These are phyloP conservation scores for Chironomus tentans DNA, from an alignment of 2,888 invertebrate genomes.

Conservation along the genomic window DNA sequence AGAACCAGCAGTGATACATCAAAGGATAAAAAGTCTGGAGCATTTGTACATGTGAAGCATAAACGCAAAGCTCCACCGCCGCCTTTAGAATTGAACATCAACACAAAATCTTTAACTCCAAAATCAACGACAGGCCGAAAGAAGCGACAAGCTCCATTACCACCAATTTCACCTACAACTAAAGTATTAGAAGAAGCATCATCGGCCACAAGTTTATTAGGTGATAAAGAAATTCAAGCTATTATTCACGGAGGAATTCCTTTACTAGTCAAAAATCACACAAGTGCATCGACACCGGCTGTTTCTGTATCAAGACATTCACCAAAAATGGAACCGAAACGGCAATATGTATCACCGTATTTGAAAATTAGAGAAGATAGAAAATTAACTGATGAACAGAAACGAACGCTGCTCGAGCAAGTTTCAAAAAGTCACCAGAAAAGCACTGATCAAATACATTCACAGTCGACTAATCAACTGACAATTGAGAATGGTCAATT, in stretches of 20 bases:
- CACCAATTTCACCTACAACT: constrained; percentile 31
- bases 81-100: constrained; percentile 28
- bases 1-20: constrained; percentile 55
- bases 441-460: constrained; percentile 15
- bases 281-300: not conserved
- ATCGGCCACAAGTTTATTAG: constrained; percentile 28
- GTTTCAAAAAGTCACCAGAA: constrained; percentile 30
- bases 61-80: constrained; percentile 66
- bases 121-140: constrained; percentile 34
- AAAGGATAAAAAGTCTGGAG: constrained; percentile 49
- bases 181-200: not conserved
- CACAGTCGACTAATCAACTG: constrained; percentile 32
- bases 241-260: constrained; percentile 28
- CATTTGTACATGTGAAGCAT: constrained; percentile 59
- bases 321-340: constrained; percentile 1
- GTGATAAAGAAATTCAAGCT: constrained; percentile 30
- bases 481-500: constrained; percentile 35
- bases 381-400: constrained; percentile 30
- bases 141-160: constrained; percentile 50
- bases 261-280: not conserved
- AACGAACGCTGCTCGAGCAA: constrained; percentile 30
- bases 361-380: constrained; percentile 23
- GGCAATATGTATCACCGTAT: constrained; percentile 20
- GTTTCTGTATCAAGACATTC: not conserved
- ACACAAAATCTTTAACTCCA: constrained; percentile 29